phyloP scores from a whole-genome alignment of 2,797 vertebrate genomes.

The Enteromius paludinosus region DNA sequence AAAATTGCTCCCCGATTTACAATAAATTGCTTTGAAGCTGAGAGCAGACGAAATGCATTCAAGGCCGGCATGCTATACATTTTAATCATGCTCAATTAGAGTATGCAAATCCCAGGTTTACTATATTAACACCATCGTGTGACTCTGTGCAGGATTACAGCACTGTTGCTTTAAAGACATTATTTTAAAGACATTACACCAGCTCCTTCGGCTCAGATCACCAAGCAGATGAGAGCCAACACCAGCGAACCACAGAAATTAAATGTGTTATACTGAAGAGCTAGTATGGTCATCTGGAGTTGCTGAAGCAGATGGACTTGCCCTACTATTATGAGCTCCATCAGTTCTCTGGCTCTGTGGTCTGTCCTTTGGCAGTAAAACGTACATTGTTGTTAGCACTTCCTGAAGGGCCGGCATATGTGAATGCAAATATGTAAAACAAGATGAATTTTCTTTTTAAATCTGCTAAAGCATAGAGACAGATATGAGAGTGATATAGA shows the following conservation, averaged over 20 bases:
- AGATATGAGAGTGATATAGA: neutral
- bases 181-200: neutral
- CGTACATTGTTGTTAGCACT: slow-evolving; percentile 52
- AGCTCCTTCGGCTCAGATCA: slow-evolving; percentile 1
- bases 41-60: neutral
- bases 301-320: slow-evolving; percentile 53
- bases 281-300: slow-evolving; percentile 16
- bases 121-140: neutral
- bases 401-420: slow-evolving; percentile 49
- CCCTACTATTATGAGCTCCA: slow-evolving; percentile 47
- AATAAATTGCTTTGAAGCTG: slow-evolving; percentile 10
- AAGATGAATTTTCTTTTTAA: slow-evolving; percentile 26
- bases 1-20: slow-evolving; percentile 7
- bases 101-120: neutral
- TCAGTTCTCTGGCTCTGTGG: slow-evolving; percentile 40
- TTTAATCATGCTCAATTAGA: slow-evolving; percentile 22
- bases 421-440: slow-evolving; percentile 43
- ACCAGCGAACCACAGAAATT: neutral
- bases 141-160: slow-evolving; percentile 1
- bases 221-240: neutral
- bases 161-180: neutral
- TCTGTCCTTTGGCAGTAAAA: slow-evolving; percentile 45
- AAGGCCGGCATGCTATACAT: slow-evolving; percentile 7
- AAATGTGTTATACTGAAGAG: slow-evolving; percentile 20
- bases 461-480: slow-evolving; percentile 2